Conservation (phyloP, 2,797 vertebrate genomes). For the Scolopax rusticola region DNA sequence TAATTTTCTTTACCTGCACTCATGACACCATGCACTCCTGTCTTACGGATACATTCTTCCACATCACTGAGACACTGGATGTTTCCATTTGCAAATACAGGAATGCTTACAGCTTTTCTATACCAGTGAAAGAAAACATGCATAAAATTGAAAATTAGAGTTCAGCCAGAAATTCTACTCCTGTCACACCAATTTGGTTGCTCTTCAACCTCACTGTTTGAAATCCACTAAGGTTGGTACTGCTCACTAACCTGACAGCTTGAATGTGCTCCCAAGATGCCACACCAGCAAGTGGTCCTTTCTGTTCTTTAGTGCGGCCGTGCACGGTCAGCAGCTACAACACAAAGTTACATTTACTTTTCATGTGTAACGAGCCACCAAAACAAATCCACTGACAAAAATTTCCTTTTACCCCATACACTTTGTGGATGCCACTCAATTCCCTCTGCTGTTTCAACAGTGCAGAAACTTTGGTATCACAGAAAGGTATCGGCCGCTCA, state of each 20-base stretch:
- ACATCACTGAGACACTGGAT: slow-evolving; percentile 94
- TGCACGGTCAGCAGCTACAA: slow-evolving; percentile 92
- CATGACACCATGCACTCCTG: slow-evolving; percentile 95
- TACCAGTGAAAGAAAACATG: neutral
- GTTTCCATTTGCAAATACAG: slow-evolving; percentile 97
- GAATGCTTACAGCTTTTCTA: slow-evolving; percentile 92
- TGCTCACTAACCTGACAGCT: slow-evolving; percentile 86
- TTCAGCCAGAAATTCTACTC: neutral
- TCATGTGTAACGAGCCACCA: neutral
- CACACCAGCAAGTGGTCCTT: slow-evolving; percentile 88
- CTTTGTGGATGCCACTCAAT: neutral
- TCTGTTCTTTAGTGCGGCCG: slow-evolving; percentile 97
- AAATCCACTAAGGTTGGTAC: neutral
- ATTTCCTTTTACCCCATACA: neutral
- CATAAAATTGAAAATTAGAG: neutral
- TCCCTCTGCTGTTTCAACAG: neutral
- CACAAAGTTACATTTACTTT: slow-evolving; percentile 14
- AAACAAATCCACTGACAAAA: neutral
- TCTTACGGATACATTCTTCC: slow-evolving; percentile 91
- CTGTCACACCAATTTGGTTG: neutral
- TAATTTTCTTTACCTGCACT: slow-evolving; percentile 86
- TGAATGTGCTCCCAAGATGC: slow-evolving; percentile 96
- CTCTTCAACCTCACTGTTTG: neutral
- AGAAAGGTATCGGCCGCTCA: neutral
- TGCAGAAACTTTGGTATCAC: neutral